Percentiles rank a stretch among this genome's conserved stretches.
phyloP scores from a whole-genome alignment of 2,113 vertebrate genomes.

The Gopherus evgoodei region DNA sequence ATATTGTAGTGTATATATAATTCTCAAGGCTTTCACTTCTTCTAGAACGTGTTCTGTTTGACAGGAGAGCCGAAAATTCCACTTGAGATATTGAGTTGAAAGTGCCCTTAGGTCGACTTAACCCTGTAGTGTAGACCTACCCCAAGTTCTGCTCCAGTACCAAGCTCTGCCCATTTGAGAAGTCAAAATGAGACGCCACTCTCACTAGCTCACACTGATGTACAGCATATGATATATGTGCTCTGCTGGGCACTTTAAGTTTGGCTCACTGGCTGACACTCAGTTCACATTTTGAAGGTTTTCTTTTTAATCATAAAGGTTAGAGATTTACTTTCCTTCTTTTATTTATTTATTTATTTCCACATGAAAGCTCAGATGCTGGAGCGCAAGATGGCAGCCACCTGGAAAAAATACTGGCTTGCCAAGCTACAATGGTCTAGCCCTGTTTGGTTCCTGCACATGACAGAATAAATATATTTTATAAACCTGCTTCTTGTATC shows the following conservation, averaged over 20 bases:
- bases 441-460: conserved; percentile 38
- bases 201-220: no score
- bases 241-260: background rate
- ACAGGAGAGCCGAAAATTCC: background rate
- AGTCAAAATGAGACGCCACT: background rate
- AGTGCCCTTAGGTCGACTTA: background rate
- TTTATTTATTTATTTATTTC: background rate
- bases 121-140: no score
- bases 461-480: background rate
- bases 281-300: background rate
- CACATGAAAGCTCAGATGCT: background rate
- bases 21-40: background rate
- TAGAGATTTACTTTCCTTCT: background rate
- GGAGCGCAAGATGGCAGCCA: background rate
- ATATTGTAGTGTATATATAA: rapidly evolving
- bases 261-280: background rate
- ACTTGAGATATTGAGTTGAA: background rate
- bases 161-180: background rate
- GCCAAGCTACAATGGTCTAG: conserved; percentile 34
- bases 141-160: background rate
- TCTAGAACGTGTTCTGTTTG: background rate
- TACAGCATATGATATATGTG: background rate
- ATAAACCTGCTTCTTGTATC: background rate
- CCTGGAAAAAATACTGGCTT: conserved; percentile 16
- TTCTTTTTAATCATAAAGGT: background rate